Base-by-base conservation (phyloP, 2,797 vertebrate genomes). In the Danio choprae region DNA sequence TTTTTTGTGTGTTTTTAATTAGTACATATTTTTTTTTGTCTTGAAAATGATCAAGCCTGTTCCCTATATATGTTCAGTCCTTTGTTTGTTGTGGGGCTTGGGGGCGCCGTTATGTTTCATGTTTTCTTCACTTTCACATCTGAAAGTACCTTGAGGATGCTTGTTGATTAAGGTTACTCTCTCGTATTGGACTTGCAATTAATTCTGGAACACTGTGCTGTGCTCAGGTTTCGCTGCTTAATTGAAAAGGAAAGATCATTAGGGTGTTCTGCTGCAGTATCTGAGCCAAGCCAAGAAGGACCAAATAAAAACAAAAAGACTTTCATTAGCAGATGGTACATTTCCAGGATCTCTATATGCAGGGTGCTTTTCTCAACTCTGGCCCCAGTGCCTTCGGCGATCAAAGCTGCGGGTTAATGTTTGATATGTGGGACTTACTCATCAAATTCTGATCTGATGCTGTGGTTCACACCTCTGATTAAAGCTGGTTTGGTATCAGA, bases 171-270 rank as follows among this genome's bases (percentile, higher is more conserved):
- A 62, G 43, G 40, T 83, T 60, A 38, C 62, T 46, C 36, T 53
- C 76, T 83, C 62, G n/a, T 79, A 80, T 69, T 82, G 76, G 29
- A 75, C 56, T 78, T 77, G 16, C 81, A 86, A 86, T 85, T 88
- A 82, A 71, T 70, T 79, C 74, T 58, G 71, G 63, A 82, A 79
- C 63, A 82, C 62, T 60, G 55, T 12, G 56, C 67, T 70, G 46
- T n/a, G 43, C 40, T 76, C 46, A 6, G 53, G 58, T 71, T 74
- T 48, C 16, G 40, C 67, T 60, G 64, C 83, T 56, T 88, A 85
- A 88, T 88, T 88, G 81, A 86, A 86, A 87, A 83, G 65, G 71
- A 68, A 84, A 81, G 77, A 81, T 79, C 77, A 86, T 84, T 81
- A 83, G 63, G 70, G 64, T 85, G 72, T 72, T 82, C 70, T 74